A percentile compares a stretch with the other conserved stretches of the same genome.
phyloP scores from a whole-genome alignment of 2,797 vertebrate species.

The Peromyscus eremicus region DNA sequence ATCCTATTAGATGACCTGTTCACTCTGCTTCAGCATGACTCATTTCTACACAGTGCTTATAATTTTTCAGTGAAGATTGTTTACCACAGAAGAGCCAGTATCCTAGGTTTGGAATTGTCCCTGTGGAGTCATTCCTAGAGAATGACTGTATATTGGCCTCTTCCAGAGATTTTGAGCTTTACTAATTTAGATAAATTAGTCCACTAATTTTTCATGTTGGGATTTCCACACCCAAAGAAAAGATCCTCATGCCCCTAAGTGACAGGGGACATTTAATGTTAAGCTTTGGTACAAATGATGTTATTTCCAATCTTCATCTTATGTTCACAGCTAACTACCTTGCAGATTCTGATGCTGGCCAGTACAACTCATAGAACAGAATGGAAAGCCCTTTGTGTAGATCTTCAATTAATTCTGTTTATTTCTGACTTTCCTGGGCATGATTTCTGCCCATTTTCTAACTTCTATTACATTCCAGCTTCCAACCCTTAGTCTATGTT shows the following conservation, averaged over 20 bases:
- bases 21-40: not conserved
- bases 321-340: not conserved
- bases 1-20: not conserved
- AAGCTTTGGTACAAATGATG: not conserved
- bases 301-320: not conserved
- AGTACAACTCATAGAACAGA: not conserved
- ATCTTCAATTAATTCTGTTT: not conserved
- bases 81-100: not conserved
- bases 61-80: not conserved
- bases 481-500: not conserved
- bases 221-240: not conserved
- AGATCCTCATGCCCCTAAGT: not conserved
- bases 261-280: not conserved
- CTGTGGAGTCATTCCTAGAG: constrained; percentile 40
- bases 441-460: not conserved
- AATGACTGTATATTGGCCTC: constrained; percentile 56
- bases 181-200: not conserved
- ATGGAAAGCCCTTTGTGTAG: not conserved
- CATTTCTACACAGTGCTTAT: not conserved
- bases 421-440: not conserved
- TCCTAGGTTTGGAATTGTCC: constrained; percentile 21
- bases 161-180: constrained; percentile 38
- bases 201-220: not conserved
- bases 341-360: not conserved
- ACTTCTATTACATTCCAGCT: not conserved